Evolutionary conservation across 2,888 invertebrate species (phyloP).

Genomic region (Lutraria lutraria): DNA sequence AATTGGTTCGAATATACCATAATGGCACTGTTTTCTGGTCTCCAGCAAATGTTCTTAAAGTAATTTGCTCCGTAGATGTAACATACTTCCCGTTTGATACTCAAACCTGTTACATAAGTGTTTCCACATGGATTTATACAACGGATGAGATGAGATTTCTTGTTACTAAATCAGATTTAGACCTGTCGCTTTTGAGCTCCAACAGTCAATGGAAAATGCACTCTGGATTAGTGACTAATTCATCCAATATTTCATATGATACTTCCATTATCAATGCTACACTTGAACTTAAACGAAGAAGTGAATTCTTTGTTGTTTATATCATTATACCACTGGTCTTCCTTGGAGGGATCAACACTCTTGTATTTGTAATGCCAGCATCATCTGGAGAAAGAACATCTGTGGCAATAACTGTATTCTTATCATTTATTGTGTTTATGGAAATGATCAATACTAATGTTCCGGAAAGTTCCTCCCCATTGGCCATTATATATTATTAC

Average conservation of each 20-base stretch:
- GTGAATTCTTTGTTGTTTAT: conserved; percentile 52
- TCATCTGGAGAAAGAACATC: conserved; percentile 61
- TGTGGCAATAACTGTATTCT: conserved; percentile 56
- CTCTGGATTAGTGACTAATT: background rate
- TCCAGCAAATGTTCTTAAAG: conserved; percentile 35
- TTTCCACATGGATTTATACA: conserved; percentile 1
- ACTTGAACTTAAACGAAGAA: conserved; percentile 49
- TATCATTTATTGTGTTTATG: conserved; percentile 66
- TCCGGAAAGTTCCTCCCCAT: conserved; percentile 58
- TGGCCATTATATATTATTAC: conserved; percentile 60
- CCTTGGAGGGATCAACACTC: conserved; percentile 48
- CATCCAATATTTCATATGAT: background rate
- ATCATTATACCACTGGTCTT: conserved; percentile 57
- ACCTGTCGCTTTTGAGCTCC: background rate
- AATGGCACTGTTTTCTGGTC: conserved; percentile 49
- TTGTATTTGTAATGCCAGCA: conserved; percentile 60
- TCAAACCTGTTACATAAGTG: conserved; percentile 47
- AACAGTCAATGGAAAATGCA: conserved; percentile 20
- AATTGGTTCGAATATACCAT: conserved; percentile 19
- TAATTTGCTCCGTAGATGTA: conserved; percentile 55
- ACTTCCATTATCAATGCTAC: background rate
- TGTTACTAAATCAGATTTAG: background rate
- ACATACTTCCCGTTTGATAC: conserved; percentile 60
- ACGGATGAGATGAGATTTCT: conserved; percentile 4
- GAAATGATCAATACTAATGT: conserved; percentile 60